A percentile compares a stretch with the other conserved stretches of the same genome.
These are phyloP conservation scores for Stenurella melanura DNA, from an alignment of 2,888 invertebrate genomes.

Conservation along the genomic window DNA sequence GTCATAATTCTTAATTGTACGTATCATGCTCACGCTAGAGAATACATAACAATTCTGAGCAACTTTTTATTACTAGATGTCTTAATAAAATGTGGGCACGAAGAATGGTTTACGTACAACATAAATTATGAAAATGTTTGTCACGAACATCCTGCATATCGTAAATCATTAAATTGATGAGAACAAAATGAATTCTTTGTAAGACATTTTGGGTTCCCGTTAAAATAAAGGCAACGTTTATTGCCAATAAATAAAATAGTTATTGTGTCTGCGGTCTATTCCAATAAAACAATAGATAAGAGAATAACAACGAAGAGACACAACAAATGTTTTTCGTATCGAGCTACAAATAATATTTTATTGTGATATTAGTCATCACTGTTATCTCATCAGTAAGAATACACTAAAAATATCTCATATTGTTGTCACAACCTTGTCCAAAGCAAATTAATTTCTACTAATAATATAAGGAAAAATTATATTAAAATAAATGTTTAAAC, in stretches of 20 bases:
- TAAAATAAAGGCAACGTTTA: constrained; percentile 36
- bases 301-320: constrained; percentile 11
- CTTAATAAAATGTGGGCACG: constrained; percentile 25
- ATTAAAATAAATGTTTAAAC: no score
- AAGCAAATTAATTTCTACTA: not conserved
- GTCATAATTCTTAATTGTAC: constrained; percentile 45
- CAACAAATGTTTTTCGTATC: not conserved
- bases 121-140: constrained; percentile 51
- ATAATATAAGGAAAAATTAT: no score
- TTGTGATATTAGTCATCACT: not conserved
- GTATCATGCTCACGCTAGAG: constrained; percentile 32
- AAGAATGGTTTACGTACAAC: constrained; percentile 39
- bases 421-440: not conserved
- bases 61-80: constrained; percentile 27
- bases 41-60: constrained; percentile 47
- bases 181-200: constrained; percentile 38
- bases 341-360: not conserved
- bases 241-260: constrained; percentile 31
- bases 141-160: constrained; percentile 52
- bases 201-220: constrained; percentile 14
- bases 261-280: constrained; percentile 30
- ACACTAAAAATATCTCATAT: not conserved
- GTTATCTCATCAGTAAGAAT: not conserved
- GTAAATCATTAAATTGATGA: constrained; percentile 43
- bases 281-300: constrained; percentile 32